Percentiles rank a stretch among this genome's conserved stretches.
phyloP scores from a whole-genome alignment of 2,888 invertebrate genomes.

The Trachelus iudaicus region DNA sequence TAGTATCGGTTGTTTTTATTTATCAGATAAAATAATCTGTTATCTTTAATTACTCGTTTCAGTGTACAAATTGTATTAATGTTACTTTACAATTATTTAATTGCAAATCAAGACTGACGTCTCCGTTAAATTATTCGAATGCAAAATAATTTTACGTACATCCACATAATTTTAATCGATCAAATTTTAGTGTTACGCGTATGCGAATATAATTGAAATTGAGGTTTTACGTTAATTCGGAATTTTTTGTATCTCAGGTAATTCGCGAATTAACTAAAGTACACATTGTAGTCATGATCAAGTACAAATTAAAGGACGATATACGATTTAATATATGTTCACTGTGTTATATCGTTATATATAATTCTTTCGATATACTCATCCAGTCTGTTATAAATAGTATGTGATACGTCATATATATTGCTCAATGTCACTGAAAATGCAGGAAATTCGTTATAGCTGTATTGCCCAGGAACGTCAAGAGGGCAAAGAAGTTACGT shows the following conservation, averaged over 20 bases:
- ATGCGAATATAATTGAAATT: neutral
- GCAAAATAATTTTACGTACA: neutral
- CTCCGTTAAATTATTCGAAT: neutral
- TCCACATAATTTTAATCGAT: neutral
- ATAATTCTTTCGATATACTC: neutral
- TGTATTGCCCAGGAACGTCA: neutral
- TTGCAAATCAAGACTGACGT: neutral
- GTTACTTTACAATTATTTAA: neutral
- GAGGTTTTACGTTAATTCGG: neutral
- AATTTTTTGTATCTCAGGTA: neutral
- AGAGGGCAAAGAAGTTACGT: neutral
- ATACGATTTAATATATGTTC: neutral
- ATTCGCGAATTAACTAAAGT: neutral
- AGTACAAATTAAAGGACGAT: neutral
- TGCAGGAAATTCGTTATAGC: neutral
- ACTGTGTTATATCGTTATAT: neutral
- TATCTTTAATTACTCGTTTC: neutral
- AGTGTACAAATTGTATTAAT: neutral
- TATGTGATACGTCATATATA: neutral
- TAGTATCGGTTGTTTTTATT: neutral
- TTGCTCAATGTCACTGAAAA: neutral
- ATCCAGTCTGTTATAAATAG: neutral
- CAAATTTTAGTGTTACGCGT: neutral
- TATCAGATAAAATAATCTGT: neutral
- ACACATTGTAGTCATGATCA: neutral